Conservation (phyloP, 1,140 invertebrate genomes). For the Drosophila navojoa region DNA sequence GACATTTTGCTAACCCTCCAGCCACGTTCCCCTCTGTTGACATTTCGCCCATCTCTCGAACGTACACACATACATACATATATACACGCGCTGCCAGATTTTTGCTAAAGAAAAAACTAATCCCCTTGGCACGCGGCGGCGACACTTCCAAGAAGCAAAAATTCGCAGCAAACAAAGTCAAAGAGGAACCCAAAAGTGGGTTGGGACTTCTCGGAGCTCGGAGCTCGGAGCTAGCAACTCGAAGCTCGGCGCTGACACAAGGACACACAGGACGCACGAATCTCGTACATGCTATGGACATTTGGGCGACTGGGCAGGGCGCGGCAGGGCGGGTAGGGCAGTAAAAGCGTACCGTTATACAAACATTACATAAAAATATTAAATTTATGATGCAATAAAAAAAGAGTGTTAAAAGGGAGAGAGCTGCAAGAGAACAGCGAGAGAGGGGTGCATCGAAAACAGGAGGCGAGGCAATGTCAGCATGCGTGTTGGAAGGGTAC, state of each 20-base stretch:
- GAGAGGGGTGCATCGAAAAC: not conserved
- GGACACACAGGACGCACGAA: constrained; percentile 51
- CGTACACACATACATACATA: not conserved
- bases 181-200: not conserved
- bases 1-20: constrained; percentile 40
- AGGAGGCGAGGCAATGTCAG: constrained; percentile 36
- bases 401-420: constrained; percentile 71
- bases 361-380: constrained; percentile 83
- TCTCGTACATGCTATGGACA: constrained; percentile 70
- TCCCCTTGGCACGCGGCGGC: constrained; percentile 73
- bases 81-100: constrained; percentile 54
- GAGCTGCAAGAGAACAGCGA: not conserved
- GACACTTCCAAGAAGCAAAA: constrained; percentile 73
- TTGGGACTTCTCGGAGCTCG: not conserved
- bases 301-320: constrained; percentile 52
- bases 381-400: constrained; percentile 82
- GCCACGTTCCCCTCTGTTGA: not conserved
- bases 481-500: constrained; percentile 51
- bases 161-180: constrained; percentile 22
- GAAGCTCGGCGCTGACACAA: not conserved
- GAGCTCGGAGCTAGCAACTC: too few species aligned
- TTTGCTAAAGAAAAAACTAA: constrained; percentile 44
- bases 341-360: constrained; percentile 79
- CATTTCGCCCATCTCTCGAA: not conserved
- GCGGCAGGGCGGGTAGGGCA: constrained; percentile 51